phyloP scores from a whole-genome alignment of 1,140 invertebrate genomes.

The Tetranychus urticae region DNA sequence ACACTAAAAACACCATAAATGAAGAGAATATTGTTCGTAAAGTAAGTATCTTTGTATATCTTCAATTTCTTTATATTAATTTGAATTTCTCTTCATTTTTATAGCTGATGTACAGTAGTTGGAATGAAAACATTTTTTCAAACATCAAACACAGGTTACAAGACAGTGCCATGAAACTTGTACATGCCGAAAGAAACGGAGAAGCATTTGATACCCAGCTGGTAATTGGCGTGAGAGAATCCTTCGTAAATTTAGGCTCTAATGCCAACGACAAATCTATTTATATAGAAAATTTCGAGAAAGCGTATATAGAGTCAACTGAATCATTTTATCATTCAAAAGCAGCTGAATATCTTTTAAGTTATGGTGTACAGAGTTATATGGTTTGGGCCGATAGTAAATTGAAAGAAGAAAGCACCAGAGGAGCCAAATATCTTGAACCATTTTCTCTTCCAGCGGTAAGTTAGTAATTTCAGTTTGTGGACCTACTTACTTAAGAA shows the following conservation, averaged over 20 bases:
- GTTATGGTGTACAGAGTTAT: conserved; percentile 83
- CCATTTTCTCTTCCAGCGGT: conserved; percentile 45
- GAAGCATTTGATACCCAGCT: conserved; percentile 91
- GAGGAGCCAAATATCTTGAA: conserved; percentile 81
- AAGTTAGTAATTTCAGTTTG: conserved; percentile 13
- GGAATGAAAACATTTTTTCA: conserved; percentile 91
- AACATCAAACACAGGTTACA: conserved; percentile 77
- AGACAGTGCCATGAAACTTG: conserved; percentile 89
- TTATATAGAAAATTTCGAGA: conserved; percentile 89
- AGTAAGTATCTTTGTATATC: conserved; percentile 26
- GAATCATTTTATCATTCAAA: conserved; percentile 78
- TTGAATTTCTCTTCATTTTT: not conserved
- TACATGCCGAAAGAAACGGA: conserved; percentile 82
- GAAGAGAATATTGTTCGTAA: conserved; percentile 73
- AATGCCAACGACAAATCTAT: conserved; percentile 82
- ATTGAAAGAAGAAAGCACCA: conserved; percentile 74
- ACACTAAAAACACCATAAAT: conserved; percentile 35
- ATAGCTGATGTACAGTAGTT: conserved; percentile 86
- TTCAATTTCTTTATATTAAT: not conserved
- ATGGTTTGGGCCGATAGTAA: conserved; percentile 91
- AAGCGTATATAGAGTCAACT: conserved; percentile 76
- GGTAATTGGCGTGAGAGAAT: conserved; percentile 85
- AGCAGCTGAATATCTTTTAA: conserved; percentile 60
- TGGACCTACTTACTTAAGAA: not conserved
- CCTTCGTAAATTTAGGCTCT: conserved; percentile 87